Conservation (phyloP, 2,113 vertebrate genomes). For the Leptosomus discolor region DNA sequence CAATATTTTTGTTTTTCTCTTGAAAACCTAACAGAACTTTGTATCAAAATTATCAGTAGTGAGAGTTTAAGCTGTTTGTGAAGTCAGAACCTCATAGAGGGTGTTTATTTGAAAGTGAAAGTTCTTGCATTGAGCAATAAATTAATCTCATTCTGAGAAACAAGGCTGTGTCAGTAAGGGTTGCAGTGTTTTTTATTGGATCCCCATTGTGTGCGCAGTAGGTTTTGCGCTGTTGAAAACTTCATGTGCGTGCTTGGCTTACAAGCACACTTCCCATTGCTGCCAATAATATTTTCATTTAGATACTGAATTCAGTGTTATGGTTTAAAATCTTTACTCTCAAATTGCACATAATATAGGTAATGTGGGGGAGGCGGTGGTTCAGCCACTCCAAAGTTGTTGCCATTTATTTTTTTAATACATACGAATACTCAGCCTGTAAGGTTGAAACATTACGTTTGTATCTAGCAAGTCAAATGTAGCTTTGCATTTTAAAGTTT, state of each 20-base stretch:
- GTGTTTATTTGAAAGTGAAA: neutral
- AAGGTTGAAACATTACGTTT: neutral
- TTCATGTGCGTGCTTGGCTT: neutral
- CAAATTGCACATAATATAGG: neutral
- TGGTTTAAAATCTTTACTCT: neutral
- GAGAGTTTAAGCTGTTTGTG: neutral
- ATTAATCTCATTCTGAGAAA: neutral
- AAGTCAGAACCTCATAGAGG: neutral
- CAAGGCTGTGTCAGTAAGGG: neutral
- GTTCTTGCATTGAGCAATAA: neutral
- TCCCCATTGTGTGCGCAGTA: neutral
- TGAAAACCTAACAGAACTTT: neutral
- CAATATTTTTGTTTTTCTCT: neutral
- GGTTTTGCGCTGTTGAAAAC: neutral
- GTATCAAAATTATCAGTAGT: neutral
- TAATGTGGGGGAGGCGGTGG: neutral
- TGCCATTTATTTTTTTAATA: neutral
- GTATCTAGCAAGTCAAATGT: neutral
- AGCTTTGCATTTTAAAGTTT: neutral
- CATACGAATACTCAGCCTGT: neutral
- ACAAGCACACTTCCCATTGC: neutral
- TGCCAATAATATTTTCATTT: neutral
- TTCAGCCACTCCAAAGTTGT: neutral
- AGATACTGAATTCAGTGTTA: neutral
- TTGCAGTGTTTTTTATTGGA: neutral